Evolutionary conservation across 1,140 invertebrate genomes (phyloP).

Genomic region (Rhyzopertha dominica): DNA sequence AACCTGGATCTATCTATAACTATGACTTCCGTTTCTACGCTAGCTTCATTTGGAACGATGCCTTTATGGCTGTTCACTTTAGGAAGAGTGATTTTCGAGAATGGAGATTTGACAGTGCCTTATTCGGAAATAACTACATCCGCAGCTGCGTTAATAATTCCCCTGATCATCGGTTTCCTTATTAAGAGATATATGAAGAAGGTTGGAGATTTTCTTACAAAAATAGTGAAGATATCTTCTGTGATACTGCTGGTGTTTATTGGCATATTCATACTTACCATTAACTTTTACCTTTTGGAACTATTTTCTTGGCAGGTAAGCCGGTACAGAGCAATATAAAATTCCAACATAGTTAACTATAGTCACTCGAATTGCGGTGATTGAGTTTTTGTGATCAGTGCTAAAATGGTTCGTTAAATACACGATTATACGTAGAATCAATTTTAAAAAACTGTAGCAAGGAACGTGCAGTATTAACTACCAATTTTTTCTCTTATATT

Average conservation of each 20-base stretch:
- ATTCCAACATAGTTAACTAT: too few species aligned
- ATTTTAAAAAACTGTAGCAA: too few species aligned
- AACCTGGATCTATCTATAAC: conserved; percentile 87
- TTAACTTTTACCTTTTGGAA: conserved; percentile 88
- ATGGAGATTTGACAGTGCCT: conserved; percentile 69
- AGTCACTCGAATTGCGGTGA: too few species aligned
- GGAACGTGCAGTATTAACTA: too few species aligned
- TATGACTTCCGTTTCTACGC: conserved; percentile 82
- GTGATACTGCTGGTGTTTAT: conserved; percentile 81
- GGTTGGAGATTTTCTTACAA: conserved; percentile 63
- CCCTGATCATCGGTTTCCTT: conserved; percentile 72
- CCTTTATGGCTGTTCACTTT: conserved; percentile 91
- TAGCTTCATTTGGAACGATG: conserved; percentile 61
- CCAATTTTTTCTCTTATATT: too few species aligned
- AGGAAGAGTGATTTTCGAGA: conserved; percentile 69
- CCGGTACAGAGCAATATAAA: too few species aligned
- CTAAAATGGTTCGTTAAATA: too few species aligned
- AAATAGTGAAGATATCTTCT: conserved; percentile 83
- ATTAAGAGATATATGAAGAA: conserved; percentile 66
- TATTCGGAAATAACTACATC: conserved; percentile 73
- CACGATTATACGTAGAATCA: too few species aligned
- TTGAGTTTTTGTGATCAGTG: too few species aligned
- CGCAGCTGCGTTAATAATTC: conserved; percentile 75
- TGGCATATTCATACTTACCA: conserved; percentile 84
- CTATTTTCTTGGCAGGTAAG: conserved; percentile 82